Base-by-base conservation (phyloP, 2,888 invertebrate species). In the Tortrix viridana region DNA sequence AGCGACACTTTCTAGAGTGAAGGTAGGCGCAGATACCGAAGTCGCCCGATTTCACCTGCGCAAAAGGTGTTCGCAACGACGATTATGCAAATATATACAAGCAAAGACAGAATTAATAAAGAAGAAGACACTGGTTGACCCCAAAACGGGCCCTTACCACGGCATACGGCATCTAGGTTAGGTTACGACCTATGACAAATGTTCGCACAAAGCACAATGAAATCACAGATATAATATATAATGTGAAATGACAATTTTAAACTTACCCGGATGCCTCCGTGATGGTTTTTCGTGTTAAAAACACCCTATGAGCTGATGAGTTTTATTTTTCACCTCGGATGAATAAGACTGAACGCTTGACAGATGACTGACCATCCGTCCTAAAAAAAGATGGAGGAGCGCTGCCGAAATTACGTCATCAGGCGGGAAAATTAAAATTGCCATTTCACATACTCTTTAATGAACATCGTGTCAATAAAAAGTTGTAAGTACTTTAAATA, bases 211-310 rank as follows among this genome's bases (percentile, higher is more conserved):
- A 73, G 74, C 67, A 65, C 41, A 71, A 71, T 67, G 58, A 65
- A 65, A 73, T 75, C 68, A 67, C 50, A 59, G 47, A 62, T 66
- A 60, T 63, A 66, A 62, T 66, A 60, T 63, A 66, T 38, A 59
- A 46, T 55, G 22, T 65, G 64, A 65, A 74, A 72, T 65, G 67
- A 68, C 67, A 71, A 70, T 69, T 71, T 53, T 60, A 65, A 58
- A 87, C 92, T 88, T 71, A 92, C 92, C 92, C 91, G 91, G 91
- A 90, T 88, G 89, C 90, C 85, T 85, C 89, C 89, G 89, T 87
- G 79, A 83, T 81, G 80, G 73, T 67, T 80, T 82, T 80, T 76
- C 75, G 66, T 65, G 75, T 71, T 73, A 75, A 85, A 85, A 84
- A 77, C 81, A 76, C 84, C 84, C 77, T 85, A 84, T 87, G 61